These are phyloP conservation scores for Podiceps cristatus DNA, from an alignment of 2,113 vertebrate species.

Conservation along the genomic window DNA sequence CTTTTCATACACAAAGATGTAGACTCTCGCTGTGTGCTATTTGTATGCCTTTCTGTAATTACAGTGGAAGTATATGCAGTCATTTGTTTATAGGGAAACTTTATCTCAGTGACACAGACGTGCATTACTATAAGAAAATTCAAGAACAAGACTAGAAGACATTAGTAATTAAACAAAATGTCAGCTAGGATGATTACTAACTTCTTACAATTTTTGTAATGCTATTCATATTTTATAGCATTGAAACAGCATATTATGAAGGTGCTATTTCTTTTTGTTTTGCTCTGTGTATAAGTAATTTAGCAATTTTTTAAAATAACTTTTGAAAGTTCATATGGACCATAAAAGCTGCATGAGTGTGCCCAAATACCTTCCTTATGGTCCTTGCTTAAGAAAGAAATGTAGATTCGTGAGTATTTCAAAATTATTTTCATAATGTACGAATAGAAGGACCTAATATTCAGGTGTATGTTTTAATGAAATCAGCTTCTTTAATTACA, in stretches of 20 bases:
- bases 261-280: neutral
- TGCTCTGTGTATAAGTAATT: neutral
- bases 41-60: neutral
- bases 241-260: neutral
- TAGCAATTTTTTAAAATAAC: neutral
- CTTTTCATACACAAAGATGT: neutral
- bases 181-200: neutral
- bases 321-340: neutral
- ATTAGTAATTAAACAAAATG: neutral
- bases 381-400: neutral
- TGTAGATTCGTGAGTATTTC: neutral
- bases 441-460: neutral
- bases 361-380: neutral
- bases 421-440: neutral
- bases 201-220: neutral
- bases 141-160: neutral
- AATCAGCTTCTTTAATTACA: neutral
- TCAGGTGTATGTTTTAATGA: neutral
- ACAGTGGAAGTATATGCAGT: neutral
- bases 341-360: neutral
- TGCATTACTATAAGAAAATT: neutral
- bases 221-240: neutral
- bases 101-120: neutral
- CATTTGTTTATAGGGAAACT: neutral
- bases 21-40: neutral